Percentiles rank a stretch among this genome's conserved stretches.
Evolutionary conservation across 2,113 vertebrate genomes (phyloP).

Genomic region (Columba livia): DNA sequence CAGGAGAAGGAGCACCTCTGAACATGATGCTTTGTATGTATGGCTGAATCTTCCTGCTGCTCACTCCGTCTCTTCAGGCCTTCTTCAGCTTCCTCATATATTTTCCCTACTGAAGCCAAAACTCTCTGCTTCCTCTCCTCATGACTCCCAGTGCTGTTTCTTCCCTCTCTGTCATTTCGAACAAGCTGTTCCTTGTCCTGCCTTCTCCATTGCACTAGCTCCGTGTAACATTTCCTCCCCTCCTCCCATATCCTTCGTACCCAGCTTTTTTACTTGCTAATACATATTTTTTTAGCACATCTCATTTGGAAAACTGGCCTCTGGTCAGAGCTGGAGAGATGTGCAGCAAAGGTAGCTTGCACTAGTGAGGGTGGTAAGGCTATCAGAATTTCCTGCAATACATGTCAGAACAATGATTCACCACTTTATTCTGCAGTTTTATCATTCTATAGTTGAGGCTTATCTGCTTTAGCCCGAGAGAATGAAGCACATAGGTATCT

Average conservation of each 20-base stretch:
- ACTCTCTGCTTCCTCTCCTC: not conserved
- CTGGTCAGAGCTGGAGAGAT: not conserved
- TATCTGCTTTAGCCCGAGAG: not conserved
- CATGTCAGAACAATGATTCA: not conserved
- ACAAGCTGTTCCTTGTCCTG: not conserved
- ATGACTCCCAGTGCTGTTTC: not conserved
- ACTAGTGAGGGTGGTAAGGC: not conserved
- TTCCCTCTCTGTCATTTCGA: not conserved
- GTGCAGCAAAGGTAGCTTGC: fast-evolving
- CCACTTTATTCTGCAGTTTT: not conserved
- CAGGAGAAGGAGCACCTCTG: not conserved
- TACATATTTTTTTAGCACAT: not conserved
- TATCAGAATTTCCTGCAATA: not conserved
- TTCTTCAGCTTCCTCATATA: not conserved
- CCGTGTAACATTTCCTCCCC: not conserved
- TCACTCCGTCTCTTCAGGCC: not conserved
- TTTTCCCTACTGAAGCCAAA: not conserved
- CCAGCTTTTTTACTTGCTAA: not conserved
- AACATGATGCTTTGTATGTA: not conserved
- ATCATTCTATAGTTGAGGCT: not conserved
- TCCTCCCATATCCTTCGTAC: not conserved
- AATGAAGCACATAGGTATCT: not conserved
- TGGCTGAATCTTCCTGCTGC: not conserved
- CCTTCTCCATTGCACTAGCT: not conserved
- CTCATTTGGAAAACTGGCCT: not conserved